Evolutionary conservation across 1,140 invertebrate species (phyloP), one percentile per base, ranked within the genome.

Genomic region (Phthorimaea operculella): DNA sequence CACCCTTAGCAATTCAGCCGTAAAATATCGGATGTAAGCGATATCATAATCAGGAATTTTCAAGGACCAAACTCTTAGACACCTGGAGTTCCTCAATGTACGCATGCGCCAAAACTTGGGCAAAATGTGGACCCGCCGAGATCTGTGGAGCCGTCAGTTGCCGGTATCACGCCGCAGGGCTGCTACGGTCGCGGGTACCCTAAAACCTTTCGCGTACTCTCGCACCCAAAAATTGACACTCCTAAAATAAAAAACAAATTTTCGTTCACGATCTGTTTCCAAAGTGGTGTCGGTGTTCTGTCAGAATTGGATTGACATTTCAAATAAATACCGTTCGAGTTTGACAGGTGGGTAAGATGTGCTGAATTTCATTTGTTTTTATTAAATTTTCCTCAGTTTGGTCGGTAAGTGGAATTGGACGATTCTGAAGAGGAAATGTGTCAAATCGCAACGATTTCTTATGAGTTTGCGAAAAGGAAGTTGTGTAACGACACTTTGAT

Each of bases 11-110:
- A 28, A 28, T 28, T 28, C 21, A 28, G 21, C 36, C 36, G n/a
- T 39, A 39, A 39, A 39, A 39, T 39, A 39, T 39, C 36, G n/a
- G n/a, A 39, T 39, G 36, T n/a, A 39, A 39, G 21, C 36, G 36
- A 39, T 39, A 39, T 39, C 36, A 39, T 39, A 39, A 39, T 39
- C 36, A 39, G 4, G n/a, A 39, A 39, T 39, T 39, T 39, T 39
- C 36, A 39, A 39, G 36, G 36, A 39, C 36, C 36, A 39, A 39
- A 39, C 36, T 39, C 36, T 28, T 28, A 28, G 36, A 39, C 36
- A 39, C 36, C 36, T 39, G 36, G 36, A 39, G 36, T 4, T 39
- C n/a, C 10, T 10, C n/a, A n/a, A 12, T 12, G n/a, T 39, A 39
- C 36, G 36, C 36, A 39, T 39, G 36, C 36, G 36, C n/a, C 10